Percentiles rank a stretch among this genome's conserved stretches.
Evolutionary conservation across 2,888 invertebrate genomes (phyloP).

Genomic region (Diachrysia chrysitis): DNA sequence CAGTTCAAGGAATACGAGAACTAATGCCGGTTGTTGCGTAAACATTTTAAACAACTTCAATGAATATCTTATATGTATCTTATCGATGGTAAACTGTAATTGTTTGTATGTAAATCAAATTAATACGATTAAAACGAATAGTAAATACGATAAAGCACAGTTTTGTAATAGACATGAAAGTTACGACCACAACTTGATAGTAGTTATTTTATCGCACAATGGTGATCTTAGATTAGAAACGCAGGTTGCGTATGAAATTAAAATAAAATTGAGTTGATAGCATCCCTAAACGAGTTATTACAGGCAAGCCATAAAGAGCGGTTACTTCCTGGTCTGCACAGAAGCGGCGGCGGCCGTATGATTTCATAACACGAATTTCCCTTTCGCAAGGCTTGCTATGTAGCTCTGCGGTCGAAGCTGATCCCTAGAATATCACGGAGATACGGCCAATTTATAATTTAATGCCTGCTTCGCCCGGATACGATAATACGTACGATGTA

Average conservation of each 20-base stretch:
- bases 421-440: conserved; percentile 64
- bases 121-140: conserved; percentile 36
- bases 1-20: conserved; percentile 47
- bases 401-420: conserved; percentile 63
- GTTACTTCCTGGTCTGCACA: conserved; percentile 76
- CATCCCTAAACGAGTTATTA: conserved; percentile 77
- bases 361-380: conserved; percentile 86
- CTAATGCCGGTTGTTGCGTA: conserved; percentile 24
- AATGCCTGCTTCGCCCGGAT: conserved; percentile 54
- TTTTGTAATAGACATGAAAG: conserved; percentile 32
- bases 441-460: conserved; percentile 67
- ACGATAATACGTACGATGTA: conserved; percentile 38
- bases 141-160: conserved; percentile 28
- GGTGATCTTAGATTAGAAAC: conserved; percentile 47
- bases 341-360: conserved; percentile 75
- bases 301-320: conserved; percentile 71
- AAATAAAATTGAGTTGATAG: conserved; percentile 71
- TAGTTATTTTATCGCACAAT: conserved; percentile 48
- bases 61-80: conserved; percentile 43
- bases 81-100: conserved; percentile 30
- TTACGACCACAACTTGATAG: conserved; percentile 32
- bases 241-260: conserved; percentile 64
- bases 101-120: conserved; percentile 38
- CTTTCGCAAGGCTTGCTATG: conserved; percentile 74
- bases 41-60: conserved; percentile 36